Percentiles rank a stretch among this genome's conserved stretches.
Conservation (phyloP, 2,797 vertebrate genomes). For the Pseudomugil tenellus region DNA sequence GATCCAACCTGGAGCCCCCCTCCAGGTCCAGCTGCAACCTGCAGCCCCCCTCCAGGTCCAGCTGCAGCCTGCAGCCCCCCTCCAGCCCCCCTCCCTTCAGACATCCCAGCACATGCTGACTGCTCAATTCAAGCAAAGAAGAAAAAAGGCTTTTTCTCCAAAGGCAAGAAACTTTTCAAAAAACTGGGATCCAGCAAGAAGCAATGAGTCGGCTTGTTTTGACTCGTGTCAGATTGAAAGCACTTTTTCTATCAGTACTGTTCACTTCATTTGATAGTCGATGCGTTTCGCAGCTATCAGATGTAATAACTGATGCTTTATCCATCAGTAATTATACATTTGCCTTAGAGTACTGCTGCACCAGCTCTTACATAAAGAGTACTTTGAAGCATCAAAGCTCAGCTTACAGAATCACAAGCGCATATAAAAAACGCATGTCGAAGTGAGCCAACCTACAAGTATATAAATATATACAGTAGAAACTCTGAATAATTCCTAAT, state of each 20-base stretch:
- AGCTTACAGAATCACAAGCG: slow-evolving; percentile 41
- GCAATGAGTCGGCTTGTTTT: slow-evolving; percentile 69
- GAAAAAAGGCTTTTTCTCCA: slow-evolving; percentile 91
- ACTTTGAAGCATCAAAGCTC: slow-evolving; percentile 6
- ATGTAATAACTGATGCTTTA: slow-evolving; percentile 43
- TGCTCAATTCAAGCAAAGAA: slow-evolving; percentile 79
- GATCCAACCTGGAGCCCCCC: no score
- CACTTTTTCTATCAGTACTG: slow-evolving; percentile 68
- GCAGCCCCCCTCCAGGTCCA: slow-evolving; percentile 20
- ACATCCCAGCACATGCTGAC: slow-evolving; percentile 49
- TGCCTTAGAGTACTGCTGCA: slow-evolving; percentile 60
- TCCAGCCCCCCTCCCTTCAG: slow-evolving; percentile 35
- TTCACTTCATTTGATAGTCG: slow-evolving; percentile 28
- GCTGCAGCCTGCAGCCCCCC: slow-evolving; percentile 35
- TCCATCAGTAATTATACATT: slow-evolving; percentile 35
- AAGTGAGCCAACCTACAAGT: slow-evolving; percentile 35
- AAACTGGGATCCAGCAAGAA: slow-evolving; percentile 91
- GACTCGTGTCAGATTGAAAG: slow-evolving; percentile 54
- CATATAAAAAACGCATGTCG: slow-evolving; percentile 64
- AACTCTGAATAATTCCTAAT: slow-evolving; percentile 27
- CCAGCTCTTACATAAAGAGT: slow-evolving; percentile 31
- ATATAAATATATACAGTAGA: neutral
- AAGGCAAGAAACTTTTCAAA: slow-evolving; percentile 91
- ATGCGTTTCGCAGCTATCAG: slow-evolving; percentile 30
- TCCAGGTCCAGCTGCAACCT: slow-evolving; percentile 35